These are phyloP conservation scores for Leucoptera coffeella DNA, from an alignment of 2,888 invertebrate species.

Conservation along the genomic window DNA sequence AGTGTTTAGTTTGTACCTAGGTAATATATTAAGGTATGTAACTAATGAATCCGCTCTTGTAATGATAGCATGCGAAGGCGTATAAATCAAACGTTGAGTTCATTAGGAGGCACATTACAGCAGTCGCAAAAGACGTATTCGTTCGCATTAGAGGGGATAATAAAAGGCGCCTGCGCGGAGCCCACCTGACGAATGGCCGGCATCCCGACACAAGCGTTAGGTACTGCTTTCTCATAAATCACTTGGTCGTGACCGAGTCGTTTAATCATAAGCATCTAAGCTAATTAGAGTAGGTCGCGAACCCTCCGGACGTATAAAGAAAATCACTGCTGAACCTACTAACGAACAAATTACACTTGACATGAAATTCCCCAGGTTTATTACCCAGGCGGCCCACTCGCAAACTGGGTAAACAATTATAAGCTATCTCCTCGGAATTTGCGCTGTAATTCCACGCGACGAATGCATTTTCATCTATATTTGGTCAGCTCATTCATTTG, in stretches of 20 bases:
- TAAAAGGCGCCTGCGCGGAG: constrained; percentile 13
- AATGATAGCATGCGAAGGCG: too few relatives aligned
- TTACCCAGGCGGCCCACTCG: constrained; percentile 12
- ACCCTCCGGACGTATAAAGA: constrained; percentile 41
- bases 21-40: too few relatives aligned
- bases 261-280: constrained; percentile 48
- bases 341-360: constrained; percentile 35
- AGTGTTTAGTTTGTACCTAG: too few relatives aligned
- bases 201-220: constrained; percentile 32
- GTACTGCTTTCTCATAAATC: constrained; percentile 42
- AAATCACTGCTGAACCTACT: constrained; percentile 43
- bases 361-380: constrained; percentile 25
- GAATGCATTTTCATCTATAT: too few relatives aligned
- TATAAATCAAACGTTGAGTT: too few relatives aligned
- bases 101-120: neutral
- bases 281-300: constrained; percentile 49
- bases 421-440: too few relatives aligned
- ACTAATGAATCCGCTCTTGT: too few relatives aligned
- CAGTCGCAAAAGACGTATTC: neutral
- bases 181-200: constrained; percentile 26
- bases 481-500: too few relatives aligned
- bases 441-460: too few relatives aligned
- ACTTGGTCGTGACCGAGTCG: constrained; percentile 39
- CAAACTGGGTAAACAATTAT: constrained; percentile 10
- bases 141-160: too few relatives aligned